Base-by-base conservation (phyloP, 1,140 invertebrate genomes). In the Trichomalopsis sarcophagae region DNA sequence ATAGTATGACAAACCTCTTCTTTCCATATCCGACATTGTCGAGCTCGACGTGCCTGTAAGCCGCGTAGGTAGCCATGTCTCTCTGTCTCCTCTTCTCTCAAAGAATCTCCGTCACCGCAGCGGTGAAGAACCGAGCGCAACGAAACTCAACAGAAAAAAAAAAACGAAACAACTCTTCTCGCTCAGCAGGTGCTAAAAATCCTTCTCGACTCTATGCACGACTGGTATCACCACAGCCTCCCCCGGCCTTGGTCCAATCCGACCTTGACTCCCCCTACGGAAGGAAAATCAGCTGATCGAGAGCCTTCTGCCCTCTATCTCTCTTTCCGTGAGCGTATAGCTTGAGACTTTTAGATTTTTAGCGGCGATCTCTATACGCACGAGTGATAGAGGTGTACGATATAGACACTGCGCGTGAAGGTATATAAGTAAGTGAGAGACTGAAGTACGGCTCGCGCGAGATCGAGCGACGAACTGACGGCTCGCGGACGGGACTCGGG, bases 21-120 rank as follows among this genome's bases (percentile, higher is more conserved):
- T 96, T 96, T 81, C 95, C 95, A 90, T 94, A 95, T 90, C 95
- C 95, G 86, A 96, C 94, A 89, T 95, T 95, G 92, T 96, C 95
- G 84, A 96, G 93, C 89, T 96, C 95, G 89, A 96, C 94, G 91
- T 96, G 95, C 89, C 95, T 94, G 92, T 95, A 96, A 9, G 95
- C 93, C 82, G 95, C 95, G 92, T 96, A 96, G 84, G 95, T 95
- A 84, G 95, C 95, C 95, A 96, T 96, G 86, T 36, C 33, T 36
- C 33, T 36, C 4, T 27, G 27, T 27, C 27, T 44, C 36, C 21
- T 74, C 75, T 71, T 47, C 23, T 36, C 33, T 36, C 7, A 66
- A 69, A 14, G 14, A 40, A 21, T 27, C 44, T n/a, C 21, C 4
- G 6, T 62, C 55, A 62, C 21, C 55, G 1, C 55, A n/a, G n/a